phyloP scores from a whole-genome alignment of 2,113 vertebrate species.

The Apodemus speciosus region DNA sequence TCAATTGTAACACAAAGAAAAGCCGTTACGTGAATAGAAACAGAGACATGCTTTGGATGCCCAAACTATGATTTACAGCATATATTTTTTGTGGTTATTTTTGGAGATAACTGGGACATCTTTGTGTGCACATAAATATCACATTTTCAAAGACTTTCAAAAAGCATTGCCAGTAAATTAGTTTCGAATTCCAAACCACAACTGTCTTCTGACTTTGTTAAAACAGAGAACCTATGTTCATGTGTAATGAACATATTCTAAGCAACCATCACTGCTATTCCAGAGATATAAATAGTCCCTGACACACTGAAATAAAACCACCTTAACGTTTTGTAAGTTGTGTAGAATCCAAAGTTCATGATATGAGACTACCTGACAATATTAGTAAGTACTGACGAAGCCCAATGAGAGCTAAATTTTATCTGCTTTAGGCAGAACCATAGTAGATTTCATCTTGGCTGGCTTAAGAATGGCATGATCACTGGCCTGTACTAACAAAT shows the following conservation, averaged over 20 bases:
- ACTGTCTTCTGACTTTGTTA: neutral
- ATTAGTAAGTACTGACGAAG: neutral
- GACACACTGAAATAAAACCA: conserved; percentile 3
- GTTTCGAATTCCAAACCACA: conserved; percentile 57
- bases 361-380: neutral
- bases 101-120: neutral
- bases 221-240: conserved; percentile 50
- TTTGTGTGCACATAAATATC: neutral
- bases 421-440: neutral
- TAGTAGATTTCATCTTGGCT: neutral
- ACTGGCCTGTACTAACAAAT: neutral
- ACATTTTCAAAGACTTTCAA: conserved; percentile 30
- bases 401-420: neutral
- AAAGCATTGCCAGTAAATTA: neutral
- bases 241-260: conserved; percentile 55
- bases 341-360: neutral
- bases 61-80: neutral
- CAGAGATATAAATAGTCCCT: conserved; percentile 43
- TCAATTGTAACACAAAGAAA: neutral
- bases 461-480: neutral
- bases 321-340: neutral
- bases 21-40: conserved; percentile 9
- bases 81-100: neutral
- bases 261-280: neutral
- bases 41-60: neutral